These are phyloP conservation scores for Amphimedon queenslandica DNA, from an alignment of 37 sponge, comb jelly and placozoan species.

Conservation along the genomic window DNA sequence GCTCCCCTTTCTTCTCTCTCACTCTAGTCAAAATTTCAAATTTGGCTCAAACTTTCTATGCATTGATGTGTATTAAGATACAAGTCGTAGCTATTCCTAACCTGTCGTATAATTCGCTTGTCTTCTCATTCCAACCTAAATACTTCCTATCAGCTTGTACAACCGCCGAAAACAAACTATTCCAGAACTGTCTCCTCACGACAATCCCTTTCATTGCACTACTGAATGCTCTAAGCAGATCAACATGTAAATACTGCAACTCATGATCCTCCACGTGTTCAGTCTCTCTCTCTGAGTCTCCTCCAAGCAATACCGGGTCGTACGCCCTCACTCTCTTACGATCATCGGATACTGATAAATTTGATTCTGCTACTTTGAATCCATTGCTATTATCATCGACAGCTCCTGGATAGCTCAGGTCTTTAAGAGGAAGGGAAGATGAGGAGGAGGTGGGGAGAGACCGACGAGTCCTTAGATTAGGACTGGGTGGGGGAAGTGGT, in stretches of 20 bases:
- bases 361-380: not conserved
- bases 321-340: not conserved
- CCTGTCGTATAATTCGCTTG: constrained; percentile 59
- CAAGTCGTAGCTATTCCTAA: not conserved
- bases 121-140: constrained; percentile 76
- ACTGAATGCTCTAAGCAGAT: not conserved
- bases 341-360: not conserved
- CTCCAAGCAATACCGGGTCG: not conserved
- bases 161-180: constrained; percentile 37
- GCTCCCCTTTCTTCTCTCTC: too few relatives aligned
- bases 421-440: not conserved
- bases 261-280: not conserved
- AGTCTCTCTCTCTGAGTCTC: not conserved
- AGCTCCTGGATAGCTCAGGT: not conserved
- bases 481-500: not conserved
- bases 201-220: constrained; percentile 15
- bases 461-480: not conserved
- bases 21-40: too few relatives aligned
- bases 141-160: constrained; percentile 30
- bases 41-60: too few relatives aligned
- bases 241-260: constrained; percentile 33
- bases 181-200: constrained; percentile 56
- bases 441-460: not conserved
- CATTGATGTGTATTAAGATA: too few relatives aligned
- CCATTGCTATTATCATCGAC: not conserved